phyloP scores from a whole-genome alignment of 2,888 invertebrate species.

The Agonopterix subpropinquella region DNA sequence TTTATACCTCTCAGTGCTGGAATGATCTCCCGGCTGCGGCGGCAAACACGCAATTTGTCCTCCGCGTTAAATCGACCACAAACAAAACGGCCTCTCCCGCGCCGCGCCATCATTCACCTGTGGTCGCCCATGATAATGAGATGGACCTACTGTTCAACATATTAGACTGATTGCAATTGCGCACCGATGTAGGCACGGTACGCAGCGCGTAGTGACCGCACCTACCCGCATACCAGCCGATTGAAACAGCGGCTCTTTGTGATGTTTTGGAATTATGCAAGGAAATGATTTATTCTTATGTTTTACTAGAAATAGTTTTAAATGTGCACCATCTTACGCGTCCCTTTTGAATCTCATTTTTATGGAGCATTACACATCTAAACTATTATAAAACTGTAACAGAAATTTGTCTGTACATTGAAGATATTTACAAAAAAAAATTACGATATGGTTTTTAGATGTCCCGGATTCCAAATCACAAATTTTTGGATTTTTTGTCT shows the following conservation, averaged over 20 bases:
- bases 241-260: conserved; percentile 34
- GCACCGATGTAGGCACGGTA: conserved; percentile 33
- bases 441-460: too few species aligned
- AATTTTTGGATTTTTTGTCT: too few species aligned
- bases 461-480: too few species aligned
- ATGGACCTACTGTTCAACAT: conserved; percentile 69
- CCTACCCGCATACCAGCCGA: conserved; percentile 40
- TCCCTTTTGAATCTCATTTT: too few species aligned
- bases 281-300: conserved; percentile 15
- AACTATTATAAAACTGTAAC: too few species aligned
- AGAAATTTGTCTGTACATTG: too few species aligned
- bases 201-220: conserved; percentile 25
- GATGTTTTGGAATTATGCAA: conserved; percentile 14
- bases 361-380: too few species aligned
- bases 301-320: too few species aligned
- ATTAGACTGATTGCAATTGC: conserved; percentile 73
- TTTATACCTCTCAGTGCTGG: conserved; percentile 49
- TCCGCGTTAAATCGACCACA: conserved; percentile 73
- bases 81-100: conserved; percentile 64
- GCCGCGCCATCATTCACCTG: conserved; percentile 70
- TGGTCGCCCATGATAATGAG: conserved; percentile 73
- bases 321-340: too few species aligned
- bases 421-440: too few species aligned
- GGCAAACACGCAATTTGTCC: conserved; percentile 73
- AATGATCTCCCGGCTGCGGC: conserved; percentile 62